Conservation (phyloP, 2,888 invertebrate genomes). For the Tortricodes alternella region DNA sequence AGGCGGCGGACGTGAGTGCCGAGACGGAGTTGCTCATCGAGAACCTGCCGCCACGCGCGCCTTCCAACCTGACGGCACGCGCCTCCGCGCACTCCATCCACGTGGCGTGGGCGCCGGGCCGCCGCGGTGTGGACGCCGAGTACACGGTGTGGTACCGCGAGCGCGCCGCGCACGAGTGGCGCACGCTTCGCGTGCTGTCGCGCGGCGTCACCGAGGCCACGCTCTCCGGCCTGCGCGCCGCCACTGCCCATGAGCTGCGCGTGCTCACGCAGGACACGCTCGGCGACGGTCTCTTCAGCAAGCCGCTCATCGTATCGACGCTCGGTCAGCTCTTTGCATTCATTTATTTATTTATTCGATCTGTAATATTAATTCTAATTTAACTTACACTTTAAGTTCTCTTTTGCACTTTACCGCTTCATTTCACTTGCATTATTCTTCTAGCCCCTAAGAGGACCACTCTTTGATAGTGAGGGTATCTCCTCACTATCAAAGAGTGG, state of each 20-base stretch:
- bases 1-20: constrained; percentile 91
- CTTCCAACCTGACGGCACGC: constrained; percentile 91
- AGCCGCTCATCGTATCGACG: constrained; percentile 89
- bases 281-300: constrained; percentile 96
- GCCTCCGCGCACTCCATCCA: constrained; percentile 88
- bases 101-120: constrained; percentile 90
- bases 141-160: constrained; percentile 92
- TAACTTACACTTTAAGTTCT: too few relatives aligned
- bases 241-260: constrained; percentile 93
- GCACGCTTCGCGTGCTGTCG: constrained; percentile 89
- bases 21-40: constrained; percentile 92
- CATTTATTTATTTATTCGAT: too few relatives aligned
- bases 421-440: too few relatives aligned
- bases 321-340: constrained; percentile 61
- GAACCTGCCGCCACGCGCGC: constrained; percentile 95
- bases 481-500: too few relatives aligned
- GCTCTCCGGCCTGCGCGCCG: constrained; percentile 88
- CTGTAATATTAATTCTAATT: too few relatives aligned
- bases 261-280: constrained; percentile 92
- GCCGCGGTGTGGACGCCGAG: constrained; percentile 67
- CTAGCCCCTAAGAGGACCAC: too few relatives aligned
- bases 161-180: constrained; percentile 90
- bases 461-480: too few relatives aligned
- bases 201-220: constrained; percentile 89
- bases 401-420: too few relatives aligned